A percentile compares a stretch with the other conserved stretches of the same genome.
phyloP scores from a whole-genome alignment of 1,140 invertebrate genomes.

The Brachionus rubens region DNA sequence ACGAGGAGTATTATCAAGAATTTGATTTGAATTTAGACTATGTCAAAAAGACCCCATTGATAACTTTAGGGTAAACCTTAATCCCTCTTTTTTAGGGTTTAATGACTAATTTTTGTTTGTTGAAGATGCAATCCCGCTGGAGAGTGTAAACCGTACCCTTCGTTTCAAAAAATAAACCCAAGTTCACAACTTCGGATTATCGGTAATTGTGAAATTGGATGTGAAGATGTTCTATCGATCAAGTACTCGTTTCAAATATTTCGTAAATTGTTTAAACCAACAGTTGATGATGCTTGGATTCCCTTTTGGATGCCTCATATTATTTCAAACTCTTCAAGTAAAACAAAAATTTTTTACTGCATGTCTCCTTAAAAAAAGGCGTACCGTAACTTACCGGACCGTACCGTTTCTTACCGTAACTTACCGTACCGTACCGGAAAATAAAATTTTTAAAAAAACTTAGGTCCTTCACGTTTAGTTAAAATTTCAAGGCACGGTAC shows the following conservation, averaged over 20 bases:
- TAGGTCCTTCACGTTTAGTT: too few relatives aligned
- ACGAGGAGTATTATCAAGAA: slow-evolving; percentile 23
- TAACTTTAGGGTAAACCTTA: background rate
- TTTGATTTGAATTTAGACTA: slow-evolving; percentile 15
- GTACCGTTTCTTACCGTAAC: too few relatives aligned
- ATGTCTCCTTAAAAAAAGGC: too few relatives aligned
- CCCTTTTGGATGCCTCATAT: slow-evolving; percentile 33
- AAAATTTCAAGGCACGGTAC: too few relatives aligned
- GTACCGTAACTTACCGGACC: too few relatives aligned
- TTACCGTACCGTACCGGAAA: too few relatives aligned
- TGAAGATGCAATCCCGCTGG: slow-evolving; percentile 12
- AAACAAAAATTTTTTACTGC: background rate
- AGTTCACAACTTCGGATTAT: slow-evolving; percentile 14
- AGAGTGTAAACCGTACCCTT: slow-evolving; percentile 8
- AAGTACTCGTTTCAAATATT: slow-evolving; percentile 26
- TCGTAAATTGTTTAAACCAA: background rate
- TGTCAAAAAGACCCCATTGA: background rate
- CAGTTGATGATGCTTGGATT: slow-evolving; percentile 25
- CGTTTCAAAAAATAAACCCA: slow-evolving; percentile 45
- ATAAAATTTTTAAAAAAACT: too few relatives aligned
- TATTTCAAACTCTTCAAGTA: background rate
- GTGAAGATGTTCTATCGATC: slow-evolving; percentile 1
- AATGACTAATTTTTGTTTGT: too few relatives aligned
- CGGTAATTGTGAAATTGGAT: slow-evolving; percentile 2
- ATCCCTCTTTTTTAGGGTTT: too few relatives aligned